phyloP scores from a whole-genome alignment of 2,888 invertebrate species.

The Automeris io region DNA sequence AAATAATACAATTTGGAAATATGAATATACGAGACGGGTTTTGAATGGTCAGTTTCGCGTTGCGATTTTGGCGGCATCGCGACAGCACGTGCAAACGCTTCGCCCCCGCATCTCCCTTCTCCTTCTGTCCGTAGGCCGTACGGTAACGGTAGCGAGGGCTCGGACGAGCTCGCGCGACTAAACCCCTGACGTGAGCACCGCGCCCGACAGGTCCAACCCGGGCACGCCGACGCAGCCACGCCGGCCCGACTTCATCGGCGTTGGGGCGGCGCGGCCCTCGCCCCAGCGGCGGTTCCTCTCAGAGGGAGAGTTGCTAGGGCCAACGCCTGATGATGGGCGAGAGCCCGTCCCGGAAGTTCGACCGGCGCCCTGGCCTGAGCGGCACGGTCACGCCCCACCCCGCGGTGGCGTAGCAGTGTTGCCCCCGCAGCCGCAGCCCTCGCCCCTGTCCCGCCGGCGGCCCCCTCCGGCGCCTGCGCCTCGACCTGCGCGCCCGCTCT shows the following conservation, averaged over 20 bases:
- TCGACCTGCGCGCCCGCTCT: constrained; percentile 83
- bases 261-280: constrained; percentile 79
- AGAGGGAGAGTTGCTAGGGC: constrained; percentile 88
- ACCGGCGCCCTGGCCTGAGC: constrained; percentile 80
- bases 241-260: constrained; percentile 91
- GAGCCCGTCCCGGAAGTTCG: constrained; percentile 91
- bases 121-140: constrained; percentile 77
- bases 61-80: constrained; percentile 38
- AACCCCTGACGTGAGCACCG: constrained; percentile 72
- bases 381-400: constrained; percentile 48
- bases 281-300: constrained; percentile 88
- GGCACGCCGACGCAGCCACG: constrained; percentile 94
- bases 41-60: too few relatives aligned
- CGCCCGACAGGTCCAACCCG: constrained; percentile 89
- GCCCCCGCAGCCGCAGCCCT: constrained; percentile 41
- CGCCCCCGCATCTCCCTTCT: constrained; percentile 75
- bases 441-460: constrained; percentile 46
- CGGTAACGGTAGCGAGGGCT: constrained; percentile 74
- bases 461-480: constrained; percentile 44
- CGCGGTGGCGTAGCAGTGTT: constrained; percentile 53
- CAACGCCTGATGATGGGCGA: constrained; percentile 86
- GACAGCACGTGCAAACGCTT: constrained; percentile 65
- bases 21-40: too few relatives aligned
- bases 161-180: constrained; percentile 75
- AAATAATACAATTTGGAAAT: neutral